Evolutionary conservation across 2,797 vertebrate genomes (phyloP).

Genomic region (Cottoperca gobio): DNA sequence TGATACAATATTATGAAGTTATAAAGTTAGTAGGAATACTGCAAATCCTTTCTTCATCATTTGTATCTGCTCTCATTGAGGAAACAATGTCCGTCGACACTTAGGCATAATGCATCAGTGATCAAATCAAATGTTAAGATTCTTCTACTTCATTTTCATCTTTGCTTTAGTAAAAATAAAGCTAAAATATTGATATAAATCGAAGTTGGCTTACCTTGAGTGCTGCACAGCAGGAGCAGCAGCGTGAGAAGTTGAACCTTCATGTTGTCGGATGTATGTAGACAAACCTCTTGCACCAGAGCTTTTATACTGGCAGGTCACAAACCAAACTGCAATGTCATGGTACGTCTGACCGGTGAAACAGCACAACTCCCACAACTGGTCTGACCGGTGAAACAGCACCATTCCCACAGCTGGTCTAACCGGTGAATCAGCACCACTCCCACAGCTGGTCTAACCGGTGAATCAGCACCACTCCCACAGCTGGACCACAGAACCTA

Average conservation of each 20-base stretch:
- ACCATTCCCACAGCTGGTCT: too few species aligned
- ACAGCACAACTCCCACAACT: too few species aligned
- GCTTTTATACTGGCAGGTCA: constrained; percentile 51
- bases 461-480: too few species aligned
- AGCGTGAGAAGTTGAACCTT: constrained; percentile 66
- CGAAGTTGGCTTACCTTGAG: constrained; percentile 63
- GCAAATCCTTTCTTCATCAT: background rate
- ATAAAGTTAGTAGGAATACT: background rate
- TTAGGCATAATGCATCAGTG: background rate
- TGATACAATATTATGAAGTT: background rate
- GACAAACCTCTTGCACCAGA: background rate
- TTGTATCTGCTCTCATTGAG: background rate
- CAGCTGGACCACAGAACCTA: too few species aligned
- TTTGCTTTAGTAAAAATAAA: background rate
- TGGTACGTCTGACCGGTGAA: too few species aligned
- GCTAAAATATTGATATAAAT: background rate
- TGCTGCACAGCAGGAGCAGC: constrained; percentile 68
- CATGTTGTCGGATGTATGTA: constrained; percentile 70
- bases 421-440: too few species aligned
- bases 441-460: too few species aligned
- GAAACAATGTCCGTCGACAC: background rate
- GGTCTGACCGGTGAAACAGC: too few species aligned
- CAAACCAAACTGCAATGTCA: constrained; percentile 31
- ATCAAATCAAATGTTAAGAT: background rate
- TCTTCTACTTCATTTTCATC: background rate